Evolutionary conservation across 2,888 invertebrate genomes (phyloP).

Genomic region (Limnephilus rhombicus): DNA sequence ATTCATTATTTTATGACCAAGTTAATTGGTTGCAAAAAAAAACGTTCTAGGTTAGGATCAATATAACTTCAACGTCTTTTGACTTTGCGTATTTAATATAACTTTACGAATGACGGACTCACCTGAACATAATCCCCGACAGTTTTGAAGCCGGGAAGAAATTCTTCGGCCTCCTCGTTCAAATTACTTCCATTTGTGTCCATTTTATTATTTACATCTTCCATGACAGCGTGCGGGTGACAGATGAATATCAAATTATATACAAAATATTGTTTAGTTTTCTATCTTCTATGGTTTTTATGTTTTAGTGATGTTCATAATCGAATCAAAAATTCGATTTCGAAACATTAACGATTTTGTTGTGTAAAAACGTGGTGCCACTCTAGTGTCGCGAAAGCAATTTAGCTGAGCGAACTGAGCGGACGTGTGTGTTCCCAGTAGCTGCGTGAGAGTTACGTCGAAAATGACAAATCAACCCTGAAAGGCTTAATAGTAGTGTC

Average conservation of each 20-base stretch:
- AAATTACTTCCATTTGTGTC: constrained; percentile 3
- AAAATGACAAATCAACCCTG: too few relatives aligned
- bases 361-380: too few relatives aligned
- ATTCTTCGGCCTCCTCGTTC: constrained; percentile 28
- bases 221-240: constrained; percentile 36
- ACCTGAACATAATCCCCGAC: constrained; percentile 56
- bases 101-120: not conserved
- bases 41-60: not conserved
- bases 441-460: too few relatives aligned
- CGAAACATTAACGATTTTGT: too few relatives aligned
- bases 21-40: not conserved
- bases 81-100: not conserved
- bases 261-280: not conserved
- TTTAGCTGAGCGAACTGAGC: too few relatives aligned
- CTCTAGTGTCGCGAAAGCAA: too few relatives aligned
- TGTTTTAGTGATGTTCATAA: too few relatives aligned
- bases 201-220: constrained; percentile 35
- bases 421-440: too few relatives aligned
- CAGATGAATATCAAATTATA: not conserved
- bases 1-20: not conserved
- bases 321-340: too few relatives aligned
- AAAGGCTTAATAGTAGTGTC: too few relatives aligned
- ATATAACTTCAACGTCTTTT: not conserved
- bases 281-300: not conserved
- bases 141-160: constrained; percentile 53